Conservation (phyloP, 2,113 vertebrate genomes). For the Dasypus novemcinctus region DNA sequence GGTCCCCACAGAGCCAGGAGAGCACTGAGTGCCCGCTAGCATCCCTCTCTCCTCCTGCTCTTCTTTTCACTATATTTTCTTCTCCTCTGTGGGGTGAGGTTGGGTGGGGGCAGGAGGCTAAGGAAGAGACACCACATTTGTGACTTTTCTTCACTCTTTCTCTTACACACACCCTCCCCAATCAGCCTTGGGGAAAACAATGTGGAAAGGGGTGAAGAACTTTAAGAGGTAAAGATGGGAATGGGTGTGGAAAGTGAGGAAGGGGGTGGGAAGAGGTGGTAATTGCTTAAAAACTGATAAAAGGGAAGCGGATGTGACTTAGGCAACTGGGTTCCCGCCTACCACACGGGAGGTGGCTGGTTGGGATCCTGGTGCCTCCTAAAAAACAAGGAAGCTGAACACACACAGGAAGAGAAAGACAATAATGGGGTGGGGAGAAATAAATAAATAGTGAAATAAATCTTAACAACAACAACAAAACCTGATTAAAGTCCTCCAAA, state of each 20-base stretch:
- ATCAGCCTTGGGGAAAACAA: conserved; percentile 45
- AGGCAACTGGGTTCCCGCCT: too few relatives aligned
- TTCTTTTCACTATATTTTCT: conserved; percentile 49
- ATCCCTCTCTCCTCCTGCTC: conserved; percentile 54
- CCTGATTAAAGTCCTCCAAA: conserved; percentile 47
- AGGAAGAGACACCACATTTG: conserved; percentile 57
- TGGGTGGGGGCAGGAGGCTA: conserved; percentile 36
- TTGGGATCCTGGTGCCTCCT: too few relatives aligned
- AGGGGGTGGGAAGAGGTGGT: background rate
- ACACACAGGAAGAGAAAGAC: too few relatives aligned
- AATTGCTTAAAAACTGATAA: background rate
- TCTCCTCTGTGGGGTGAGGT: conserved; percentile 27
- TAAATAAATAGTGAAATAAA: too few relatives aligned
- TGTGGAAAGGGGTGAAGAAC: conserved; percentile 37
- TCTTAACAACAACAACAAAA: too few relatives aligned
- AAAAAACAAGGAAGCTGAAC: too few relatives aligned
- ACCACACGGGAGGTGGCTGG: too few relatives aligned
- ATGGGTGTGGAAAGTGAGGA: conserved; percentile 37
- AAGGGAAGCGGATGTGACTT: too few relatives aligned
- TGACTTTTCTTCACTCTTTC: conserved; percentile 55
- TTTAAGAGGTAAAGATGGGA: background rate
- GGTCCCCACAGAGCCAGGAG: conserved; percentile 49
- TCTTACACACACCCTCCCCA: background rate
- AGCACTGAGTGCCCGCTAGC: conserved; percentile 55
- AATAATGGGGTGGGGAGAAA: too few relatives aligned